Evolutionary conservation across 1,140 invertebrate genomes (phyloP), one percentile per base, ranked within the genome.

Genomic region (Hestina assimilis): DNA sequence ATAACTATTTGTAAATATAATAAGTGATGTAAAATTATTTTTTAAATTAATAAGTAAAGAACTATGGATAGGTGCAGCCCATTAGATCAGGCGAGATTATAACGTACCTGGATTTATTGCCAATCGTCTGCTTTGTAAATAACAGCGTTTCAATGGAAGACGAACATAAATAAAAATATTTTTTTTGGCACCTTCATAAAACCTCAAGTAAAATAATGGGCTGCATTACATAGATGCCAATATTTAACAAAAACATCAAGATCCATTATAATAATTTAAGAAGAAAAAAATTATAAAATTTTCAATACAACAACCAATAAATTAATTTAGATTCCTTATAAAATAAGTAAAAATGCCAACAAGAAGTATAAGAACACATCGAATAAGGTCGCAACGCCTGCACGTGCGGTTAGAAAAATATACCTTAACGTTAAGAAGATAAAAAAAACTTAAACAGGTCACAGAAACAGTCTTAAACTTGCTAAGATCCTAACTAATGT

Each of bases 341-440:
- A 88, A 88, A 87, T 88, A 88, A 85, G 83, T 87, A 87, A 85
- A 84, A 88, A 85, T 82, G 83, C 85, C 85, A 88, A 88, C 85
- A 88, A 88, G 83, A 88, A 84, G 79, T 87, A 85, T 84, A 85
- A 86, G 85, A 88, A 88, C 83, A 88, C 85, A 88, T 87, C 74
- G 78, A 64, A 81, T 79, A 86, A 79, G 74, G 82, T 78, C 69
- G 50, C 38, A 61, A 67, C 63, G 64, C 61, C 59, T 57, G 51
- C 54, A 45, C 63, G 63, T 62, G 75, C 60, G 67, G 64, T 69
- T 66, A 70, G 74, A 77, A 69, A 66, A 69, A 73, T 66, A 69
- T 62, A 70, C 66, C 81, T 75, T 79, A 83, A 83, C 66, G 66
- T 75, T 77, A 80, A 72, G 79, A 76, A 84, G 75, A 78, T 77